Percentiles rank a stretch among this genome's conserved stretches.
phyloP scores from a whole-genome alignment of 2,888 invertebrate species.

The Phalera bucephala region DNA sequence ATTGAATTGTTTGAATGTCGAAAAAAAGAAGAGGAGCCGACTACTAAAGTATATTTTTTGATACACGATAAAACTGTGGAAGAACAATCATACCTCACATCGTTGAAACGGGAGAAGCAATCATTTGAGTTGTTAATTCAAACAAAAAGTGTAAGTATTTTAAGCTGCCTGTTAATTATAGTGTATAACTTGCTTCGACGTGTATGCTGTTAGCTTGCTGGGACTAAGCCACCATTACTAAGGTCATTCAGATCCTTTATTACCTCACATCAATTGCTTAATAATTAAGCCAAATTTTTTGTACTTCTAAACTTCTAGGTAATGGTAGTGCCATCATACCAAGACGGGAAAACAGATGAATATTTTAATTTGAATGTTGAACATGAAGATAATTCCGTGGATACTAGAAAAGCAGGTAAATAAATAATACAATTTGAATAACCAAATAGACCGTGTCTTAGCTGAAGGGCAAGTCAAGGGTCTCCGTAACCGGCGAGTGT shows the following conservation, averaged over 20 bases:
- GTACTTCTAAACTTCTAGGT: no score
- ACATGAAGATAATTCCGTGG: slow-evolving; percentile 59
- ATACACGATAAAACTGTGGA: slow-evolving; percentile 97
- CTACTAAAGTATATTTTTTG: slow-evolving; percentile 92
- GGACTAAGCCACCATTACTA: no score
- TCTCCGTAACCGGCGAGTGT: no score
- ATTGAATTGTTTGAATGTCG: slow-evolving; percentile 92
- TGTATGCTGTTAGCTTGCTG: no score
- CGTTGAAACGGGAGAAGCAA: slow-evolving; percentile 94
- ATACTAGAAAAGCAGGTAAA: slow-evolving; percentile 87
- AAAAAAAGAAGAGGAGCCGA: slow-evolving; percentile 66
- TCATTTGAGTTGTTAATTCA: slow-evolving; percentile 96
- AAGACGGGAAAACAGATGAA: slow-evolving; percentile 91
- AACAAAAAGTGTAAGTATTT: slow-evolving; percentile 91
- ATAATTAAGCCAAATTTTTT: no score
- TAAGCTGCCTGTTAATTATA: no score
- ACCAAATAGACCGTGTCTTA: no score
- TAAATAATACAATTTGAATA: no score
- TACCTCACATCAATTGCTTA: no score
- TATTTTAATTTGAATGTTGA: slow-evolving; percentile 70
- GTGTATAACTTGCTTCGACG: no score
- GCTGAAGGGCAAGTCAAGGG: no score
- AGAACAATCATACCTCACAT: slow-evolving; percentile 97
- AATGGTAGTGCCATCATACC: slow-evolving; percentile 94
- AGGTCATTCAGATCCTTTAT: no score